These are phyloP conservation scores for Zaprionus capensis DNA, from an alignment of 1,140 invertebrate species.

Conservation along the genomic window DNA sequence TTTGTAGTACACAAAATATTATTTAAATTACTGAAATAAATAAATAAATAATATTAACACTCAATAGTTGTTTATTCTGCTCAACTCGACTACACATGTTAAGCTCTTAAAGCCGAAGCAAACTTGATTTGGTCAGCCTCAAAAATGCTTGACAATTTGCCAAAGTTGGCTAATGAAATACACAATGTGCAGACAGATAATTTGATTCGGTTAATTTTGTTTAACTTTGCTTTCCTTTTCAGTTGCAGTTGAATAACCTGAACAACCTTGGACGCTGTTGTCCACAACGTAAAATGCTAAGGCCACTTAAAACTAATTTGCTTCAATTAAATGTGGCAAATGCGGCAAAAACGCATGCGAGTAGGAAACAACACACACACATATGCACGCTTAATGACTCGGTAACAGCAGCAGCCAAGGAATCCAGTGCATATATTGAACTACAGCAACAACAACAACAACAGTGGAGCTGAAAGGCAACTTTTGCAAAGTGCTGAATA, in stretches of 20 bases:
- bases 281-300: constrained; percentile 49
- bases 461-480: constrained; percentile 25
- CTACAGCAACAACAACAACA: constrained; percentile 53
- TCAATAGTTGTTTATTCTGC: not conserved
- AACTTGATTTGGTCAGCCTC: not conserved
- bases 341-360: constrained; percentile 23
- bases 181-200: constrained; percentile 4
- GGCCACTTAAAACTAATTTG: constrained; percentile 69
- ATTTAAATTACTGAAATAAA: too few relatives aligned
- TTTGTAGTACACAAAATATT: too few relatives aligned
- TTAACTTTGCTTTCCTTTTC: not conserved
- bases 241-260: not conserved
- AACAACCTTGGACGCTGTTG: not conserved
- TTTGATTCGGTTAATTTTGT: constrained; percentile 8
- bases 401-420: constrained; percentile 33
- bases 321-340: constrained; percentile 77
- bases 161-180: not conserved
- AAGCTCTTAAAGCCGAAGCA: not conserved
- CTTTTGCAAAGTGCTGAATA: constrained; percentile 71
- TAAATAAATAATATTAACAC: too few relatives aligned
- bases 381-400: constrained; percentile 67
- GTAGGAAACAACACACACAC: constrained; percentile 13
- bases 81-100: not conserved
- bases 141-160: not conserved
- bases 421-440: constrained; percentile 66